Percentiles rank a stretch among this genome's conserved stretches.
Evolutionary conservation across 2,888 invertebrate species (phyloP).

Genomic region (Campaea margaritaria): DNA sequence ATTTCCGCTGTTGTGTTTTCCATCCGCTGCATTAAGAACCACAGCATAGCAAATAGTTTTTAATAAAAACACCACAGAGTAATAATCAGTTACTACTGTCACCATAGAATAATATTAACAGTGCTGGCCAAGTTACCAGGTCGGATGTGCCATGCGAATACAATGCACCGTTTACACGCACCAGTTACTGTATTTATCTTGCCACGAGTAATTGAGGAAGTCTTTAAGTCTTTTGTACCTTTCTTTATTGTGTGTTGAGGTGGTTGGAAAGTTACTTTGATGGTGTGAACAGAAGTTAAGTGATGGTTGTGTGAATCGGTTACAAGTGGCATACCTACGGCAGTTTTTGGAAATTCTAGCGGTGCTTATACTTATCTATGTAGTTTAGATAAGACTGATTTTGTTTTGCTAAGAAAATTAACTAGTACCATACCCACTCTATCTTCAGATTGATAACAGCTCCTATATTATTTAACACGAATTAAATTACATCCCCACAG

Average conservation of each 20-base stretch:
- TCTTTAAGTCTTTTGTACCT: constrained; percentile 63
- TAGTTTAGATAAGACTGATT: no score
- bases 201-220: constrained; percentile 75
- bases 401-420: no score
- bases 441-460: no score
- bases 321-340: no score
- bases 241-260: constrained; percentile 54
- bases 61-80: constrained; percentile 6
- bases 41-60: constrained; percentile 8
- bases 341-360: no score
- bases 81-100: background rate
- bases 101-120: constrained; percentile 10
- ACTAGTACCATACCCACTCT: no score
- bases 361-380: no score
- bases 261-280: constrained; percentile 44
- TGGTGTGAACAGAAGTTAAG: constrained; percentile 12
- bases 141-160: constrained; percentile 20
- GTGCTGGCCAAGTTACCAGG: constrained; percentile 13
- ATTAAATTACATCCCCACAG: no score
- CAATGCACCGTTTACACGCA: constrained; percentile 47
- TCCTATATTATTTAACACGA: no score
- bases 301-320: background rate
- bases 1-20: constrained; percentile 31
- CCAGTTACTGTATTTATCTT: constrained; percentile 65
- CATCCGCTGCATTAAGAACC: constrained; percentile 7